Evolutionary conservation across 1,140 invertebrate genomes (phyloP).

Genomic region (Drosophila erecta): DNA sequence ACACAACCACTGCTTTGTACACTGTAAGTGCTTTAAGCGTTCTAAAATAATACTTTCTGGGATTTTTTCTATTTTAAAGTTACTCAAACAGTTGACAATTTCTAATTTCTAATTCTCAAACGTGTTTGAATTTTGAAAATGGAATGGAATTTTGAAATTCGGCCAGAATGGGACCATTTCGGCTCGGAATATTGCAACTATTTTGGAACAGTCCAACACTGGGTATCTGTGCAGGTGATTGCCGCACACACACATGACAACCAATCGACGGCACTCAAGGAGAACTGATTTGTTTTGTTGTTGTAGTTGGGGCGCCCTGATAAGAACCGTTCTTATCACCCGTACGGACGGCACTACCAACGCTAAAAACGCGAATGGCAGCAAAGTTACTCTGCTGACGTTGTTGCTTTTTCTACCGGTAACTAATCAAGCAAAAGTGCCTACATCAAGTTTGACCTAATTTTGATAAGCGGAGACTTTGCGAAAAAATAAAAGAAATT

Average conservation of each 20-base stretch:
- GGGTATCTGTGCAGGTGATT: conserved; percentile 14
- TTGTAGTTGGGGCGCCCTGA: conserved; percentile 10
- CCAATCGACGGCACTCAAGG: conserved; percentile 40
- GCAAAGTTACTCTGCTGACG: conserved; percentile 11
- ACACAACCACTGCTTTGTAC: neutral
- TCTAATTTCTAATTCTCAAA: too few relatives aligned
- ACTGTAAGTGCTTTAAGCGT: neutral
- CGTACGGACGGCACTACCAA: neutral
- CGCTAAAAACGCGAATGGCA: conserved; percentile 7
- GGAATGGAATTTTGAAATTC: too few relatives aligned
- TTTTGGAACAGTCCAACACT: neutral
- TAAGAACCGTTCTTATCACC: conserved; percentile 42
- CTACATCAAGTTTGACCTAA: conserved; percentile 70
- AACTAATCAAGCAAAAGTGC: conserved; percentile 67
- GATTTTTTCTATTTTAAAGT: too few relatives aligned
- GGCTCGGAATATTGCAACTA: neutral
- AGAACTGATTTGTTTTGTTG: conserved; percentile 55
- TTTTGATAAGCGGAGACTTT: conserved; percentile 68
- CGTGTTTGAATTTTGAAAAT: too few relatives aligned
- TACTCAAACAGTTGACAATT: too few relatives aligned
- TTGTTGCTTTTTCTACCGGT: conserved; percentile 9
- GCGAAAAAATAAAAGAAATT: conserved; percentile 31
- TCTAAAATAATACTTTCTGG: too few relatives aligned
- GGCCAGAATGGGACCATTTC: too few relatives aligned
- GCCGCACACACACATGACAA: conserved; percentile 38